These are phyloP conservation scores for Myripristis murdjan DNA, from an alignment of 2,797 vertebrate species.

Conservation along the genomic window DNA sequence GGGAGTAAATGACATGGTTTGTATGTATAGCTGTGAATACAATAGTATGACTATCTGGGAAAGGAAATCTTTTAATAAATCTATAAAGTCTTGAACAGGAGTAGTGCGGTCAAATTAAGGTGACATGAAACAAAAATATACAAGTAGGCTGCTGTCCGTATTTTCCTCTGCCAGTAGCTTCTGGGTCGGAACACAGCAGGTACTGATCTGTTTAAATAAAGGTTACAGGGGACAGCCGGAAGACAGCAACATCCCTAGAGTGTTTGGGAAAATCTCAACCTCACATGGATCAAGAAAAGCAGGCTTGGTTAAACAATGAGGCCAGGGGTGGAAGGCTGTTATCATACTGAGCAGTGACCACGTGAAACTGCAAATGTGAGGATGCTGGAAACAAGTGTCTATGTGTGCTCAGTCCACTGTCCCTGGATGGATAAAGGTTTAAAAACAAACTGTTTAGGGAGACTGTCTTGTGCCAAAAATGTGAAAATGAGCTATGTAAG, in stretches of 20 bases:
- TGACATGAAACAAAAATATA: too few relatives aligned
- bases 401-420: neutral
- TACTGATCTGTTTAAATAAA: constrained; percentile 24
- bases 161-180: neutral
- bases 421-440: neutral
- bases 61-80: too few relatives aligned
- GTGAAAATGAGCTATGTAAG: neutral
- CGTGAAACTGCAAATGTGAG: neutral
- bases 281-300: constrained; percentile 7
- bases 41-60: too few relatives aligned
- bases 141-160: too few relatives aligned
- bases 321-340: constrained; percentile 7
- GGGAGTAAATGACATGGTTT: too few relatives aligned
- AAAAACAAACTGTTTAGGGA: neutral
- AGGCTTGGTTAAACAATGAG: constrained; percentile 35
- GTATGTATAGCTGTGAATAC: too few relatives aligned
- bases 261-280: neutral
- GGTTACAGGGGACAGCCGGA: constrained; percentile 22
- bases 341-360: neutral
- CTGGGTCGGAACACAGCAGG: neutral
- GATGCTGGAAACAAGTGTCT: neutral
- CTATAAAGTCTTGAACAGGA: too few relatives aligned
- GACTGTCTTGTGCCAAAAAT: constrained; percentile 21
- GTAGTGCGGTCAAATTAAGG: too few relatives aligned
- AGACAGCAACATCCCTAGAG: neutral